Percentiles rank a stretch among this genome's conserved stretches.
Evolutionary conservation across 2,797 vertebrate genomes (phyloP).

Genomic region (Numenius phaeopus): DNA sequence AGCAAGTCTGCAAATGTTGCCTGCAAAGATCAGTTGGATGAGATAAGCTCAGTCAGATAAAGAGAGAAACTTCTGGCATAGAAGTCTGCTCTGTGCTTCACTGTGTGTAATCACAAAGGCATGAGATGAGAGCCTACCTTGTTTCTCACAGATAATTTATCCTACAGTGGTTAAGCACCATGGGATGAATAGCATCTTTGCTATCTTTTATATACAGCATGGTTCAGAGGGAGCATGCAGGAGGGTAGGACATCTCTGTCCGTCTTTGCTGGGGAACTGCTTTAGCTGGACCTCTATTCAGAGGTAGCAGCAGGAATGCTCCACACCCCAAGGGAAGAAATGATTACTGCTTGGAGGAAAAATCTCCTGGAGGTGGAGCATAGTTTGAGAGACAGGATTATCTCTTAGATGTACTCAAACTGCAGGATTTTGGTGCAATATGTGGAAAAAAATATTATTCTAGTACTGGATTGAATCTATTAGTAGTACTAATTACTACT

Average conservation of each 20-base stretch:
- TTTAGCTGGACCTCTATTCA: background rate
- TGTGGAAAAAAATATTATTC: background rate
- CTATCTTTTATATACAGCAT: background rate
- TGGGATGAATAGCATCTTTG: background rate
- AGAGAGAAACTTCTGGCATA: background rate
- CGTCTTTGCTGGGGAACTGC: background rate
- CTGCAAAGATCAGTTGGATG: background rate
- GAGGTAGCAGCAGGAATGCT: background rate
- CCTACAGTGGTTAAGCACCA: background rate
- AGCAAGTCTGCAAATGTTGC: background rate
- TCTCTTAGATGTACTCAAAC: background rate
- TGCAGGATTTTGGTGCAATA: background rate
- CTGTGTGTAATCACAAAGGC: background rate
- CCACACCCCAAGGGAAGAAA: background rate
- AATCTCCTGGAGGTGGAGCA: background rate
- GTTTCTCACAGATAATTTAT: constrained; percentile 24
- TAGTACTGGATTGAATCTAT: background rate
- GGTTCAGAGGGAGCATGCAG: background rate
- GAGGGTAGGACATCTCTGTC: background rate
- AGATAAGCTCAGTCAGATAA: background rate
- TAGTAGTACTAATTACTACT: background rate
- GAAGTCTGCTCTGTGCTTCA: background rate
- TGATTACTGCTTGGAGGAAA: background rate
- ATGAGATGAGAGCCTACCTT: background rate
- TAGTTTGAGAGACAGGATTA: background rate